Evolutionary conservation across 2,888 invertebrate species (phyloP).

Genomic region (Acheta domesticus): DNA sequence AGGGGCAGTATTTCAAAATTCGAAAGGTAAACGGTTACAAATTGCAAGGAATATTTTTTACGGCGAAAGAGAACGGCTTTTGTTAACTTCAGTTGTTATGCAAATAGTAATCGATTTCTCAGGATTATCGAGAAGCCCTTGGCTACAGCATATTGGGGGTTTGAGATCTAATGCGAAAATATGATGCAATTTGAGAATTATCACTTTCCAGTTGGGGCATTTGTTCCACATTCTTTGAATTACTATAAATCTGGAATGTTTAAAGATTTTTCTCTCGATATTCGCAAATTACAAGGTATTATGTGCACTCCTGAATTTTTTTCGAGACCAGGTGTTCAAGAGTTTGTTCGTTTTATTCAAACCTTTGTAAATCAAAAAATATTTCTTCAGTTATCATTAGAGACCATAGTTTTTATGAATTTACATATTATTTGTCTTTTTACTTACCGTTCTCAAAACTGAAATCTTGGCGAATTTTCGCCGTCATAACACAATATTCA

Average conservation of each 20-base stretch:
- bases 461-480: no score
- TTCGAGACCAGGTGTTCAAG: no score
- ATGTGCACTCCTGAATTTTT: no score
- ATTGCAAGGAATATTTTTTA: conserved; percentile 10
- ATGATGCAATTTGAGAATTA: conserved; percentile 9
- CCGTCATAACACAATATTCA: no score
- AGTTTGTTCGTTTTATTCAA: no score
- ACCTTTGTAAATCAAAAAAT: no score
- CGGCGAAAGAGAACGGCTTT: background rate
- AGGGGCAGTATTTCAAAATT: conserved; percentile 9
- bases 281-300: no score
- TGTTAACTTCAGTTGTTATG: conserved; percentile 10
- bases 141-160: background rate
- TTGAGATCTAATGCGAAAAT: background rate
- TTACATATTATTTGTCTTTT: no score
- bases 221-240: background rate
- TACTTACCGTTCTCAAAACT: no score
- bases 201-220: background rate
- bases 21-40: conserved; percentile 7
- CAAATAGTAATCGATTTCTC: conserved; percentile 5
- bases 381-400: no score
- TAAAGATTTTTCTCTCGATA: no score
- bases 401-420: no score
- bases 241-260: background rate
- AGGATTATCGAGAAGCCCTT: background rate